Conservation (phyloP, 2,888 invertebrate genomes). For the Hyppa rectilinea region DNA sequence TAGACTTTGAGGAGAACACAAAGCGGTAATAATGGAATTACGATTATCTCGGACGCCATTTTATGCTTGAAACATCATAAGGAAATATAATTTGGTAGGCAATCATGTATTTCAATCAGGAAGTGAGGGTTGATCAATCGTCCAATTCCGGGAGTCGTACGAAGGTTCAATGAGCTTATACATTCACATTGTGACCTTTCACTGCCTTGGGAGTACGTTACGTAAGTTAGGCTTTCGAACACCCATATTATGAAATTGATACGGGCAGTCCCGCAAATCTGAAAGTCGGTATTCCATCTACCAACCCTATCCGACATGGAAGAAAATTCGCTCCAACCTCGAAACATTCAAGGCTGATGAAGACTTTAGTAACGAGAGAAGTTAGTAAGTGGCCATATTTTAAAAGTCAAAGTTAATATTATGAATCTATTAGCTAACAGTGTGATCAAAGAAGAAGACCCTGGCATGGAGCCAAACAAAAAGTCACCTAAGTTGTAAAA, state of each 20-base stretch:
- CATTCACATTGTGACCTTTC: constrained; percentile 29
- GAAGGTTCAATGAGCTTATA: constrained; percentile 33
- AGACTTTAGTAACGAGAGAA: constrained; percentile 15
- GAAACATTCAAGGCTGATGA: constrained; percentile 4
- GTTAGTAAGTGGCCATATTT: constrained; percentile 10
- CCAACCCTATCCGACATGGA: background rate
- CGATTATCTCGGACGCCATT: constrained; percentile 42
- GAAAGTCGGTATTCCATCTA: background rate
- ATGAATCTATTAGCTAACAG: constrained; percentile 52
- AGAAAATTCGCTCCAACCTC: background rate
- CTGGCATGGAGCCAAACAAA: constrained; percentile 42
- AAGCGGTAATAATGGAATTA: constrained; percentile 47
- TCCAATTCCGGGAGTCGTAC: constrained; percentile 5
- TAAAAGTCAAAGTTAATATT: constrained; percentile 49
- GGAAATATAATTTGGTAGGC: constrained; percentile 45
- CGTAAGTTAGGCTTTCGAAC: background rate
- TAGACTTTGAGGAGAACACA: constrained; percentile 30
- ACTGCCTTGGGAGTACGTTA: background rate
- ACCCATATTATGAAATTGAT: background rate
- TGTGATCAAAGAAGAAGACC: constrained; percentile 51
- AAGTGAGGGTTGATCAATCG: constrained; percentile 41
- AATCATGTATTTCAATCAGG: constrained; percentile 36
- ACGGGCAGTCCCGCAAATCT: background rate
- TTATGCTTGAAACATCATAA: constrained; percentile 50
- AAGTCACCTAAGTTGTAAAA: constrained; percentile 47